A percentile compares a stretch with the other conserved stretches of the same genome.
phyloP scores from a whole-genome alignment of 2,888 invertebrate species.

The Drosophila phalerata region DNA sequence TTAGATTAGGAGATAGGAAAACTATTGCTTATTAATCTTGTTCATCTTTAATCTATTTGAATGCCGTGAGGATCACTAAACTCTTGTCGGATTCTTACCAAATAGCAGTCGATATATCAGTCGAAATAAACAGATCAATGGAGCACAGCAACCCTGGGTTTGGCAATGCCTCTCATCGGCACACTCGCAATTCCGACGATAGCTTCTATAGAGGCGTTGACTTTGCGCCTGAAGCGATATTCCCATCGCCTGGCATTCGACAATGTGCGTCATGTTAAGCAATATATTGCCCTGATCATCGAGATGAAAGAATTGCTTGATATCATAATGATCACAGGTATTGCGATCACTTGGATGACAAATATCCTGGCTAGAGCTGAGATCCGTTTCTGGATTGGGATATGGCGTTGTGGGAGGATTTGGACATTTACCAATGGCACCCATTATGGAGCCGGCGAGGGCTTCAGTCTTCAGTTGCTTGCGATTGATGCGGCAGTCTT shows the following conservation, averaged over 20 bases:
- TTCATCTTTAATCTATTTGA: too few relatives aligned
- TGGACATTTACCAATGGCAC: constrained; percentile 83
- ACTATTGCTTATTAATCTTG: too few relatives aligned
- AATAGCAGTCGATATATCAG: constrained; percentile 72
- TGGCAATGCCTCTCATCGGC: constrained; percentile 71
- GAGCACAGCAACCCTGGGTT: constrained; percentile 58
- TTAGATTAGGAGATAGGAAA: too few relatives aligned
- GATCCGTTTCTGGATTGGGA: constrained; percentile 6
- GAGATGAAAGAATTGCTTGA: constrained; percentile 85
- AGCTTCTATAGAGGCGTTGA: constrained; percentile 73
- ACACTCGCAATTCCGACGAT: constrained; percentile 70
- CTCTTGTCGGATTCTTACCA: constrained; percentile 73
- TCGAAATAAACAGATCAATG: constrained; percentile 68
- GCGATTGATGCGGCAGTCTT: constrained; percentile 80
- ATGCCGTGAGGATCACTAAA: background rate
- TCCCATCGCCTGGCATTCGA: constrained; percentile 80
- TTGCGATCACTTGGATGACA: constrained; percentile 70
- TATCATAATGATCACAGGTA: constrained; percentile 83
- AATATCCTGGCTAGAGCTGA: constrained; percentile 27
- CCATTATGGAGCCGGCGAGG: constrained; percentile 83
- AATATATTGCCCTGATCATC: constrained; percentile 85
- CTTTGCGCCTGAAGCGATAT: constrained; percentile 66
- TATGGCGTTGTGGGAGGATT: constrained; percentile 32
- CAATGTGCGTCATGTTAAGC: constrained; percentile 83
- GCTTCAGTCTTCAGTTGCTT: constrained; percentile 82